Evolutionary conservation across 2,113 vertebrate genomes (phyloP), one percentile per base, ranked within the genome.

Genomic region (Danio rerio): DNA sequence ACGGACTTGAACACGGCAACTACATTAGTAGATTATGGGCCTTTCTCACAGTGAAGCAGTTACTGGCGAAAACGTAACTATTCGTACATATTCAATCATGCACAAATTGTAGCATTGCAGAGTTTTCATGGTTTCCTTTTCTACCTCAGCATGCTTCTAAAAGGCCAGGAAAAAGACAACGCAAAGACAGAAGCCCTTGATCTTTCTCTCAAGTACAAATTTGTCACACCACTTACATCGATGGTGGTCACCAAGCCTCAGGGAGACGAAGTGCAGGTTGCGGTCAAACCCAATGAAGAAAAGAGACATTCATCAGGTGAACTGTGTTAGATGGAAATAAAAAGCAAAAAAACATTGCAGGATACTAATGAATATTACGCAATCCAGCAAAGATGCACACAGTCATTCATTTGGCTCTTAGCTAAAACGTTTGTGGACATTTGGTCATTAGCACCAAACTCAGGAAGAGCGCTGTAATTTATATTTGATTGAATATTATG

Each of bases 231-330:
- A 0, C 89, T 96, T 83, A 98, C 98, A 42, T 99, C 98, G 72
- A 98, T 99, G 97, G 95, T 99, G 86, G 97, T 99, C 85, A 99
- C 97, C 83, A 98, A 98, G 86, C 97, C 98, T 6, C 92, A 92
- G 16, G 81, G 90, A 5, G 90, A 92, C 73, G 15, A 58, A 55
- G 62, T 87, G 76, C 94, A 90, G 40, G 91, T 99, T 40, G 95
- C 96, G 0, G 86, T 98, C 90, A 99, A 98, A 85, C 95, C 95
- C 5, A 91, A 86, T 62, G 97, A 97, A 92, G 96, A 93, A 87
- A 87, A 52, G 21, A 21, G 16, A 12, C 15, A 12, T 62, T 20
- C 18, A 21, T 61, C 16, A 0, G 15, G 8, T 45, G 16, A 2
- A 5, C 45, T 6, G 45, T 66, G 15, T 16, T 43, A 43, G 43